A percentile compares a stretch with the other conserved stretches of the same genome.
Evolutionary conservation across 2,113 vertebrate species (phyloP).

Genomic region (Rhegmatorhina hoffmannsi): DNA sequence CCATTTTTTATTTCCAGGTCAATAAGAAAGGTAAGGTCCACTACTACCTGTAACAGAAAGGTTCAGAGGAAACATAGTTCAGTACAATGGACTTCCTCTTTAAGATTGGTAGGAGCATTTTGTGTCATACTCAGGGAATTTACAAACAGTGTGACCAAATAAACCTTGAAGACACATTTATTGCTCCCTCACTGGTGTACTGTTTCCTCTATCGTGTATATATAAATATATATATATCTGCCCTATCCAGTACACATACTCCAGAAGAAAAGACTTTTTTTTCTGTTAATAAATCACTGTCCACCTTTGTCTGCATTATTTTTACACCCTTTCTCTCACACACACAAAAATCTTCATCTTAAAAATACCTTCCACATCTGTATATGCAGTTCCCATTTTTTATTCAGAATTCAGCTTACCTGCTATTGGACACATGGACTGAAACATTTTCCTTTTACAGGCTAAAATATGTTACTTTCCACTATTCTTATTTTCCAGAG

Average conservation of each 20-base stretch:
- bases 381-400: neutral
- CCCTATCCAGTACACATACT: neutral
- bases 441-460: neutral
- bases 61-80: neutral
- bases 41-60: neutral
- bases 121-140: neutral
- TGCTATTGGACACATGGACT: neutral
- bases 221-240: neutral
- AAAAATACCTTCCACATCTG: neutral
- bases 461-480: neutral
- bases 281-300: neutral
- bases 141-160: neutral
- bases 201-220: neutral
- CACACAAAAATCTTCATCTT: neutral
- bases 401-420: neutral
- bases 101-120: neutral
- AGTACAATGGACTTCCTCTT: neutral
- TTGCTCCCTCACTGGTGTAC: neutral
- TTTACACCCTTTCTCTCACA: neutral
- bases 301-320: neutral
- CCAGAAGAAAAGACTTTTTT: neutral
- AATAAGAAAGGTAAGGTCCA: neutral
- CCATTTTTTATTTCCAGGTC: neutral
- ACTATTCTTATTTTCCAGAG: neutral
- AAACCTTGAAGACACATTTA: neutral